Conservation (phyloP, 92 coral and sea anemone genomes). For the Epizoanthus fatuus region DNA sequence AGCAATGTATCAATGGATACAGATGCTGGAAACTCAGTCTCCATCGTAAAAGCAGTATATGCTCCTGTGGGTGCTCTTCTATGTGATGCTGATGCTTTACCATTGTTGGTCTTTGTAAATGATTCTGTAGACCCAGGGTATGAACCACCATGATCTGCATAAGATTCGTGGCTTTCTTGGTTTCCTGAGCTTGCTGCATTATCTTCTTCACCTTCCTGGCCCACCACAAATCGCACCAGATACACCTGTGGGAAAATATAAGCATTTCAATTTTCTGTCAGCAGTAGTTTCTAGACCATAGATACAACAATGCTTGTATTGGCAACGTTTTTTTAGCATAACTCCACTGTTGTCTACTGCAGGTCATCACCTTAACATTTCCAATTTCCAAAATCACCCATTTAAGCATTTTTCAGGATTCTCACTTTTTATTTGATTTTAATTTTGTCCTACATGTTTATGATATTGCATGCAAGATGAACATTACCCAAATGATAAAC, state of each 20-base stretch:
- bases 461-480: too few relatives aligned
- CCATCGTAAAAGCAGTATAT: constrained; percentile 1
- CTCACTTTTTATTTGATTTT: too few relatives aligned
- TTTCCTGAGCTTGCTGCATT: constrained; percentile 19
- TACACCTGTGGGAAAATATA: constrained; percentile 32
- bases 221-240: constrained; percentile 60
- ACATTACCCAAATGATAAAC: too few relatives aligned
- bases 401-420: too few relatives aligned
- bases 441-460: too few relatives aligned
- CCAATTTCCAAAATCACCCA: too few relatives aligned
- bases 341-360: too few relatives aligned
- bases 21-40: constrained; percentile 63
- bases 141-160: not conserved
- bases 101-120: constrained; percentile 4
- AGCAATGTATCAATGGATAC: constrained; percentile 70
- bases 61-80: constrained; percentile 10
- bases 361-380: too few relatives aligned
- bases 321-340: too few relatives aligned
- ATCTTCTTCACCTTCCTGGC: not conserved
- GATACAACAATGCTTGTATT: too few relatives aligned
- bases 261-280: not conserved
- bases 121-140: not conserved
- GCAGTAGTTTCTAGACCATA: too few relatives aligned
- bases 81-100: constrained; percentile 1
- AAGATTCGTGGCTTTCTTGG: constrained; percentile 15